Evolutionary conservation across 53 echinoderm and acorn worm genomes (phyloP).

Genomic region (Actinopyga echinites): DNA sequence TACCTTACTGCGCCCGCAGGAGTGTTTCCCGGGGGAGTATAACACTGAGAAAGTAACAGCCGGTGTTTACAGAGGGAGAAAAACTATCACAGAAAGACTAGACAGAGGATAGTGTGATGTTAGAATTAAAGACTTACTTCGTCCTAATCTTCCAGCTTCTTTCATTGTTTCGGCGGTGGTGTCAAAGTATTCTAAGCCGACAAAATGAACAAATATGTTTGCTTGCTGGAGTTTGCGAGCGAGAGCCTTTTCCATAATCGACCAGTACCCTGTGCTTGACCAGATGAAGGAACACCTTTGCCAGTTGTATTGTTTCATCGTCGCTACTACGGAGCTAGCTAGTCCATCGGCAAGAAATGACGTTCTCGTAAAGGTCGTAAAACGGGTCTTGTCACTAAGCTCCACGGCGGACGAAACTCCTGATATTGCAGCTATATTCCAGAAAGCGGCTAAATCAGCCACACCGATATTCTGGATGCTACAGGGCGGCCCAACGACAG

Average conservation of each 20-base stretch:
- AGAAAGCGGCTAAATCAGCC: constrained; percentile 66
- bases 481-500: constrained; percentile 77
- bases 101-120: not conserved
- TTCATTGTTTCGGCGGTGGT: constrained; percentile 51
- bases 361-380: constrained; percentile 60
- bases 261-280: constrained; percentile 46
- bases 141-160: constrained; percentile 53
- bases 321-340: constrained; percentile 39
- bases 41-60: too few relatives aligned
- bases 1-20: too few relatives aligned
- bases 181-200: constrained; percentile 47
- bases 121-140: constrained; percentile 54
- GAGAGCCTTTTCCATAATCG: constrained; percentile 42
- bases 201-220: constrained; percentile 51
- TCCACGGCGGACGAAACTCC: constrained; percentile 52
- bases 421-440: constrained; percentile 71
- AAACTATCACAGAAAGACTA: not conserved
- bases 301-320: constrained; percentile 43
- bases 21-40: too few relatives aligned
- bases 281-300: constrained; percentile 45
- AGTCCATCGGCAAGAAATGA: constrained; percentile 47
- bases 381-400: constrained; percentile 46
- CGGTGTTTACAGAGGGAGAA: too few relatives aligned
- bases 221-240: constrained; percentile 28
- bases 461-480: constrained; percentile 55